Percentiles rank a stretch among this genome's conserved stretches.
Evolutionary conservation across 2,113 vertebrate genomes (phyloP).

Genomic region (Syrrhaptes paradoxus): DNA sequence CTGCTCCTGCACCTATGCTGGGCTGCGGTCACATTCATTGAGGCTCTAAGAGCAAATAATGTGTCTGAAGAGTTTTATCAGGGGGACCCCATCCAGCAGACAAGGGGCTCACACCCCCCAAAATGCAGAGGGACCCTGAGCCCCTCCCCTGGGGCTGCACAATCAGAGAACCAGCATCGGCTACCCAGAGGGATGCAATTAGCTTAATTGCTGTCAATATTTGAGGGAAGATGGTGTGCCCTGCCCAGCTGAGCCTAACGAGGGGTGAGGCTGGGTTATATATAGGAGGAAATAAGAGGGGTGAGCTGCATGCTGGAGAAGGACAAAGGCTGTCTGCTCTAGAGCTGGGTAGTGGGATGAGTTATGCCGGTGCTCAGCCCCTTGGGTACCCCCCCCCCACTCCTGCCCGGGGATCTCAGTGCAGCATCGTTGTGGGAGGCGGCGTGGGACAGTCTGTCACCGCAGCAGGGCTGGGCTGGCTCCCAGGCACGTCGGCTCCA

Average conservation of each 20-base stretch:
- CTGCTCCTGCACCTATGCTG: accelerated
- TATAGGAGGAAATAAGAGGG: accelerated
- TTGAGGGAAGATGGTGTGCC: not conserved
- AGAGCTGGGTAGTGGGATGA: not conserved
- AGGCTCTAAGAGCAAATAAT: not conserved
- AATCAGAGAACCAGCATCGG: not conserved
- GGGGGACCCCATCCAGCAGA: not conserved
- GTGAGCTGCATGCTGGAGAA: not conserved
- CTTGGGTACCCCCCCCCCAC: accelerated
- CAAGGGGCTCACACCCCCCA: accelerated
- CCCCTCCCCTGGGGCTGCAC: not conserved
- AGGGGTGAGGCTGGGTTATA: not conserved
- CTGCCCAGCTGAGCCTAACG: not conserved
- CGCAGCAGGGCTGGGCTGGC: conserved; percentile 41
- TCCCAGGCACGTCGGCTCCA: conserved; percentile 50
- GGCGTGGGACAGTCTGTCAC: conserved; percentile 53
- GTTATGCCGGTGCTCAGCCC: not conserved
- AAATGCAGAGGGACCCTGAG: not conserved
- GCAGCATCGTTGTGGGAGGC: not conserved
- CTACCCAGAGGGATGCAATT: not conserved
- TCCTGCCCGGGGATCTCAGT: not conserved
- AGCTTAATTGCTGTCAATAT: not conserved
- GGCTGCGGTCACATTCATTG: accelerated
- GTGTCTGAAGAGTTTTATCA: not conserved
- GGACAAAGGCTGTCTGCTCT: not conserved